Percentiles rank a stretch among this genome's conserved stretches.
phyloP scores from a whole-genome alignment of 2,113 vertebrate genomes.

The Theropithecus gelada region DNA sequence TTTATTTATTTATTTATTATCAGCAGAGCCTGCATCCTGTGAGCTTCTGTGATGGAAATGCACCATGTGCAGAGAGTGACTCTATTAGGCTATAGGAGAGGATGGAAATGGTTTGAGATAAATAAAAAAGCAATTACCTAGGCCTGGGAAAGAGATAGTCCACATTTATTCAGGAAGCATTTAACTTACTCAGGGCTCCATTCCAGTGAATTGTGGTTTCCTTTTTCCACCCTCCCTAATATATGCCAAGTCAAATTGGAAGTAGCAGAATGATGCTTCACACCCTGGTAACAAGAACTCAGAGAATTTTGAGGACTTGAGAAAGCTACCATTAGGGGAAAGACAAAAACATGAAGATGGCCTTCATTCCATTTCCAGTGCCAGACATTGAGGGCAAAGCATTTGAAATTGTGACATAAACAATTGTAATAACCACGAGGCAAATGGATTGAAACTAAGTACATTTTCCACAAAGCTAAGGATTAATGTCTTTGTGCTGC shows the following conservation, averaged over 20 bases:
- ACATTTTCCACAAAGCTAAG: background rate
- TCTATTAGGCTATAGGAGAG: slow-evolving; percentile 64
- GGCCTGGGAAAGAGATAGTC: slow-evolving; percentile 52
- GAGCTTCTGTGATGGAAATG: slow-evolving; percentile 68
- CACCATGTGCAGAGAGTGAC: slow-evolving; percentile 1
- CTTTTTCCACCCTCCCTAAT: slow-evolving; percentile 27
- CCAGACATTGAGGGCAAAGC: background rate
- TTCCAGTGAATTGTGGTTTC: slow-evolving; percentile 56
- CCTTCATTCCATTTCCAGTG: background rate
- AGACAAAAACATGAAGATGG: background rate
- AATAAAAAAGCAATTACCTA: slow-evolving; percentile 78
- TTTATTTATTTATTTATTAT: slow-evolving; percentile 76
- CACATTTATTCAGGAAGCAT: slow-evolving; percentile 50
- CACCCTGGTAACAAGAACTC: background rate
- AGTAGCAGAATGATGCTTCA: slow-evolving; percentile 21
- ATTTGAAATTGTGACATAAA: background rate
- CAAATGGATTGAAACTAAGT: background rate
- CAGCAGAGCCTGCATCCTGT: slow-evolving; percentile 33
- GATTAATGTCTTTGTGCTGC: background rate
- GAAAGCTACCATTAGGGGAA: slow-evolving; percentile 15
- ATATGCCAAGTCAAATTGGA: slow-evolving; percentile 41
- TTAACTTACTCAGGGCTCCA: slow-evolving; percentile 61
- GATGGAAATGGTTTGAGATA: slow-evolving; percentile 76
- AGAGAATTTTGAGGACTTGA: background rate
- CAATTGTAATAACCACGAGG: background rate